Conservation (phyloP, 2,888 invertebrate species). For the Formica aserva region DNA sequence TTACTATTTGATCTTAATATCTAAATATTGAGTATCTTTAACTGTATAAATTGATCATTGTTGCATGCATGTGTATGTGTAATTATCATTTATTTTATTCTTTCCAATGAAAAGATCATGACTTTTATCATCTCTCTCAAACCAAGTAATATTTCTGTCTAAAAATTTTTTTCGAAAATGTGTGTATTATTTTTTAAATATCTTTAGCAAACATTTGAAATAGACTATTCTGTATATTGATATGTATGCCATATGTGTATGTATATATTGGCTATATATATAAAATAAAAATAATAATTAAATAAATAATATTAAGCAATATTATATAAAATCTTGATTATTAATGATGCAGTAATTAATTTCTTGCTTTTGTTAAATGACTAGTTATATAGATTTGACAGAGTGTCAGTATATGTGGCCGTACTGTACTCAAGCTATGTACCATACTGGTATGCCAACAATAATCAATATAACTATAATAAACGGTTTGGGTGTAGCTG, state of each 20-base stretch:
- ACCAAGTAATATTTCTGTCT: neutral
- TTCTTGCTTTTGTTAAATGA: constrained; percentile 46
- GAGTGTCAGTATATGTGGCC: constrained; percentile 99
- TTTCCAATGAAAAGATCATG: no score
- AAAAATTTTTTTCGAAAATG: no score
- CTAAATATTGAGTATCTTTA: neutral
- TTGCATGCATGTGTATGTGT: no score
- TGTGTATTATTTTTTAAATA: no score
- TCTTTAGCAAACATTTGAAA: no score
- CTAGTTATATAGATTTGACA: constrained; percentile 95
- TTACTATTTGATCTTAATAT: neutral
- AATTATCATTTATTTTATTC: no score
- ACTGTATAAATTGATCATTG: neutral
- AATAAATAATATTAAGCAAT: neutral
- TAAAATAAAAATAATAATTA: neutral
- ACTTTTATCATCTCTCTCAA: no score
- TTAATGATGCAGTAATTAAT: constrained; percentile 6
- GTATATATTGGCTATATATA: neutral
- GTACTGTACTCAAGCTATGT: constrained; percentile 97
- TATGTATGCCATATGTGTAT: neutral
- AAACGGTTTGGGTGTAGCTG: constrained; percentile 97
- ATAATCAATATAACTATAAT: constrained; percentile 97
- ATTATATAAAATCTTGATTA: neutral
- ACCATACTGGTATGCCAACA: constrained; percentile 94
- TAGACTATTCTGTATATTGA: no score